Percentiles rank a stretch among this genome's conserved stretches.
These are phyloP conservation scores for Gorsachius goisagi DNA, from an alignment of 2,113 vertebrate genomes.

Conservation along the genomic window DNA sequence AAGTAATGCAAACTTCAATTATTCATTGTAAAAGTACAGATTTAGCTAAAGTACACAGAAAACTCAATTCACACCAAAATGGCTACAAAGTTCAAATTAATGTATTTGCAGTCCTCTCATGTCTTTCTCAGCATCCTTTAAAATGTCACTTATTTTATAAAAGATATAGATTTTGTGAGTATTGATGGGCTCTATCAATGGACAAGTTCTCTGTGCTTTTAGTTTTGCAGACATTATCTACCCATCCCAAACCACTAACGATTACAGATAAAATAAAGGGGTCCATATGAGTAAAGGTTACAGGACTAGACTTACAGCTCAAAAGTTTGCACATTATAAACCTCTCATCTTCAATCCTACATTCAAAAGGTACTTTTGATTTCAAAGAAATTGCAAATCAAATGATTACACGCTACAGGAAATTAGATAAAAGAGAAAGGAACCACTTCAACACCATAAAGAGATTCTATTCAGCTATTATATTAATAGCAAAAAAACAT, in stretches of 20 bases:
- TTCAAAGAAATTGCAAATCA: constrained; percentile 45
- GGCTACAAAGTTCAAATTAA: not conserved
- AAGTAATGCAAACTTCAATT: constrained; percentile 14
- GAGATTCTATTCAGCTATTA: constrained; percentile 56
- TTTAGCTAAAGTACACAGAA: constrained; percentile 5
- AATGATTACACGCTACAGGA: constrained; percentile 35
- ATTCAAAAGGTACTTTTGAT: constrained; percentile 23
- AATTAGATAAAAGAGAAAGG: constrained; percentile 55
- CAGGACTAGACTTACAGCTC: not conserved
- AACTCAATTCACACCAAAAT: constrained; percentile 4
- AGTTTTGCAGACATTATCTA: not conserved
- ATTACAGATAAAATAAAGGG: not conserved
- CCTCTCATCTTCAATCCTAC: not conserved
- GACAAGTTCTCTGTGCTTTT: not conserved
- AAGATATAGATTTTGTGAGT: not conserved
- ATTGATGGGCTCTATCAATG: not conserved
- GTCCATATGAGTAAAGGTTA: not conserved
- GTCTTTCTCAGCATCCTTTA: not conserved
- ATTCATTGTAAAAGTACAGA: not conserved
- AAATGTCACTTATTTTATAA: constrained; percentile 8
- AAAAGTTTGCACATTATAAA: constrained; percentile 6
- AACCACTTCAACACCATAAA: constrained; percentile 59
- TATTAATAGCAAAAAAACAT: constrained; percentile 27
- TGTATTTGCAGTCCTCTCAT: not conserved
- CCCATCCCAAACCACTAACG: not conserved